phyloP scores from a whole-genome alignment of 2,113 vertebrate genomes.

The Pygoscelis antarcticus region DNA sequence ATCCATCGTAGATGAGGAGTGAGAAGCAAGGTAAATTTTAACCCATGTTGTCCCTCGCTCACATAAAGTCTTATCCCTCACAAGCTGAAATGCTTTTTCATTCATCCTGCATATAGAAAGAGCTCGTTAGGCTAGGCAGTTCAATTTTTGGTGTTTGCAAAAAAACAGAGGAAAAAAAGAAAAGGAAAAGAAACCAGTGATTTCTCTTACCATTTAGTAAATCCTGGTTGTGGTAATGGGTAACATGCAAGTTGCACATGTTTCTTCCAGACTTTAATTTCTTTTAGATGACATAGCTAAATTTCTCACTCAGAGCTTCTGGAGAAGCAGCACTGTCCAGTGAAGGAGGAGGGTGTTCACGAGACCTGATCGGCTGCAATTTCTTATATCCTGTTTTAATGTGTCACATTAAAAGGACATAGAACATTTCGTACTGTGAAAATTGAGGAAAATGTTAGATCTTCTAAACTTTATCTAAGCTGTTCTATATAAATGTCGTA shows the following conservation, averaged over 20 bases:
- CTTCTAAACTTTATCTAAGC: constrained; percentile 6
- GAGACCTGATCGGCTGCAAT: background rate
- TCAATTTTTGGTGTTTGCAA: background rate
- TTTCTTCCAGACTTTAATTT: background rate
- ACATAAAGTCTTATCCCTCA: background rate
- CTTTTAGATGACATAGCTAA: background rate
- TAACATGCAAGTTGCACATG: background rate
- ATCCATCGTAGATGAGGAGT: constrained; percentile 43
- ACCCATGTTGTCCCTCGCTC: constrained; percentile 32
- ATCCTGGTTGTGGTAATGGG: background rate
- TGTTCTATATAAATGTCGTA: background rate
- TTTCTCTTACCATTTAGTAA: constrained; percentile 5
- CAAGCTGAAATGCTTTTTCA: background rate
- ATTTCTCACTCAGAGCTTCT: constrained; percentile 35
- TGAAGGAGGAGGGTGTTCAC: background rate
- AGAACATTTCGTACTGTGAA: background rate
- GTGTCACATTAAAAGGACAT: constrained; percentile 36
- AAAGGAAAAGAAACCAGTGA: background rate
- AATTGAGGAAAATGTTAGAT: background rate
- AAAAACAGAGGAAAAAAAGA: too few relatives aligned
- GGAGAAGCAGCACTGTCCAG: background rate
- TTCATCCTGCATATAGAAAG: background rate
- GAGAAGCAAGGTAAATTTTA: constrained; percentile 74
- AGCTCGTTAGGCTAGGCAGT: background rate
- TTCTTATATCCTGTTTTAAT: background rate